Evolutionary conservation across 2,888 invertebrate species (phyloP).

Genomic region (Trisateles emortualis): DNA sequence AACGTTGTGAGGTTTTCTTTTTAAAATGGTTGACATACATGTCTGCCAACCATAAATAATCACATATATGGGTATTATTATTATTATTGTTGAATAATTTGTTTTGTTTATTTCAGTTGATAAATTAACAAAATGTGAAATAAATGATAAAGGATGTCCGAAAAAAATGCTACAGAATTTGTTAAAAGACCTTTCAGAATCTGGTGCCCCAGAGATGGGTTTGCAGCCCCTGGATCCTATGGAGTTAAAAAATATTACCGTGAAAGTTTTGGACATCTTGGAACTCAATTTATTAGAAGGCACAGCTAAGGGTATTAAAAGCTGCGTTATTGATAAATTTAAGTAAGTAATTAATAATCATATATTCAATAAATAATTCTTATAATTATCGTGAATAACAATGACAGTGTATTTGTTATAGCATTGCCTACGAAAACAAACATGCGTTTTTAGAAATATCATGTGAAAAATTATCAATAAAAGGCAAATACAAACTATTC

Average conservation of each 20-base stretch:
- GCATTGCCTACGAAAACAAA: not conserved
- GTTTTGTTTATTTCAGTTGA: conserved; percentile 29
- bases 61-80: too few relatives aligned
- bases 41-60: too few relatives aligned
- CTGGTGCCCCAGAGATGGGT: conserved; percentile 20
- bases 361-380: too few relatives aligned
- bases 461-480: conserved; percentile 54
- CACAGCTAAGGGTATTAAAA: not conserved
- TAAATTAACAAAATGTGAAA: conserved; percentile 28
- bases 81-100: not conserved
- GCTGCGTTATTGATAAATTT: conserved; percentile 1
- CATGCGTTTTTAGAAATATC: conserved; percentile 34
- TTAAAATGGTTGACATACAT: too few relatives aligned
- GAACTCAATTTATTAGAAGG: conserved; percentile 6
- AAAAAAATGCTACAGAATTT: conserved; percentile 11
- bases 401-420: not conserved
- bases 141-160: conserved; percentile 29
- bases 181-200: conserved; percentile 2
- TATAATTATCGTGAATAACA: too few relatives aligned
- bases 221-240: conserved; percentile 32
- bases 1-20: too few relatives aligned
- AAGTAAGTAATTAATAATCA: conserved; percentile 6
- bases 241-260: conserved; percentile 8
- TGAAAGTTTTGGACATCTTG: not conserved
- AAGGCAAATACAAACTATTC: conserved; percentile 48